Conservation (phyloP, 2,888 invertebrate genomes). For the Leucophenga montana region DNA sequence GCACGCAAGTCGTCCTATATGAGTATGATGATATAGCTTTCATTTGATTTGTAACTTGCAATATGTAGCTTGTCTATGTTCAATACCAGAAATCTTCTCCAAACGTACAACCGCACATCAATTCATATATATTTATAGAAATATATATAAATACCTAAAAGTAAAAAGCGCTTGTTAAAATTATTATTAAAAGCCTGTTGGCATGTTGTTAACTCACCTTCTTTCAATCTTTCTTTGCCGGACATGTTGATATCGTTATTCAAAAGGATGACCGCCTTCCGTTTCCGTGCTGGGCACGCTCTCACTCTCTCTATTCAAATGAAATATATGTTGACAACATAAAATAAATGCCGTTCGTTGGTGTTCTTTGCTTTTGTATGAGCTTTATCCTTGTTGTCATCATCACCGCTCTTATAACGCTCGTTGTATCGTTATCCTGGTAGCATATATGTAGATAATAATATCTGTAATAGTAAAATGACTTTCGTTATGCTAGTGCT, state of each 20-base stretch:
- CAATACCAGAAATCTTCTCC: no score
- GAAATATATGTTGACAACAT: conserved; percentile 39
- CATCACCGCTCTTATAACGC: background rate
- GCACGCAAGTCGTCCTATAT: no score
- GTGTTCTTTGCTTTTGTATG: no score
- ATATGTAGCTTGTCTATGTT: no score
- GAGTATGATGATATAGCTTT: no score
- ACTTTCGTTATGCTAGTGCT: conserved; percentile 24
- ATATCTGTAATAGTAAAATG: conserved; percentile 37
- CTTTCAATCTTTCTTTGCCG: no score
- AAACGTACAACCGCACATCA: no score
- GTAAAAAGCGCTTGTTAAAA: conserved; percentile 62
- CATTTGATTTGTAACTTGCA: no score
- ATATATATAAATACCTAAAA: background rate
- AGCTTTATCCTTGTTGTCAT: conserved; percentile 4
- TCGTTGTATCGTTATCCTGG: background rate
- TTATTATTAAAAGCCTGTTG: conserved; percentile 70
- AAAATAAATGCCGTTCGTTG: conserved; percentile 39
- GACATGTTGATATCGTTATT: no score
- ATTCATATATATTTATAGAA: no score
- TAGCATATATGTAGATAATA: conserved; percentile 42
- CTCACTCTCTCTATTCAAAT: background rate
- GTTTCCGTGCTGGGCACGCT: no score
- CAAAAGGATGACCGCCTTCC: no score
- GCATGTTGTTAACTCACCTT: conserved; percentile 48